phyloP scores from a whole-genome alignment of 23 tunicate genomes.

The Trididemnum nubilum region DNA sequence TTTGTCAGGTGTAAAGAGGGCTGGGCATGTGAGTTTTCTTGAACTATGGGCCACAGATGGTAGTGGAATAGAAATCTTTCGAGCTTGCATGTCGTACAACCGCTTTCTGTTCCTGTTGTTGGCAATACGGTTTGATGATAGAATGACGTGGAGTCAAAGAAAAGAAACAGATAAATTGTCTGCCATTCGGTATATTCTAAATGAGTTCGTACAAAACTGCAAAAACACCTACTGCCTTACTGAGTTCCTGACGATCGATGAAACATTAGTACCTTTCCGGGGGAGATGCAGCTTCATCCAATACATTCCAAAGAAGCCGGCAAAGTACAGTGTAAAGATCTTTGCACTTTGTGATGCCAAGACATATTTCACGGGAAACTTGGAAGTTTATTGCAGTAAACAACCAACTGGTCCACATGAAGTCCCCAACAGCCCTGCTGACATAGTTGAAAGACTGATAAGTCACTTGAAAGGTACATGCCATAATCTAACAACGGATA shows the following conservation, averaged over 20 bases:
- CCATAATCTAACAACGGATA: not conserved
- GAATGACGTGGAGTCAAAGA: not conserved
- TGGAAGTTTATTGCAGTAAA: no score
- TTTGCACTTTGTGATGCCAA: no score
- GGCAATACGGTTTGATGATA: no score
- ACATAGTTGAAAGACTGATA: not conserved
- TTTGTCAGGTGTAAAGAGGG: not conserved
- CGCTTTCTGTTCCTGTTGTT: not conserved
- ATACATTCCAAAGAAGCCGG: no score
- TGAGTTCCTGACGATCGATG: constrained; percentile 1
- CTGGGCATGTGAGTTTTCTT: no score
- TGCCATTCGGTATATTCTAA: not conserved
- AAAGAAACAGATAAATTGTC: not conserved
- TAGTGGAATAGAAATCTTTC: constrained; percentile 6
- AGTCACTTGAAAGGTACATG: not conserved
- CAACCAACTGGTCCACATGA: no score
- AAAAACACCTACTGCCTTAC: not conserved
- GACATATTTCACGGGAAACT: no score
- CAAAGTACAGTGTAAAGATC: constrained; percentile 7
- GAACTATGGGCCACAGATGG: constrained; percentile 1
- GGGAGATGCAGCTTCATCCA: constrained; percentile 7
- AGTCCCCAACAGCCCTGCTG: no score
- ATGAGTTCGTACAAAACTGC: not conserved
- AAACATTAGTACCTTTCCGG: not conserved
- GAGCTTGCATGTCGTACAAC: not conserved